Evolutionary conservation across 2,888 invertebrate species (phyloP), one percentile per base, ranked within the genome.

Genomic region (Agonopterix subpropinquella): DNA sequence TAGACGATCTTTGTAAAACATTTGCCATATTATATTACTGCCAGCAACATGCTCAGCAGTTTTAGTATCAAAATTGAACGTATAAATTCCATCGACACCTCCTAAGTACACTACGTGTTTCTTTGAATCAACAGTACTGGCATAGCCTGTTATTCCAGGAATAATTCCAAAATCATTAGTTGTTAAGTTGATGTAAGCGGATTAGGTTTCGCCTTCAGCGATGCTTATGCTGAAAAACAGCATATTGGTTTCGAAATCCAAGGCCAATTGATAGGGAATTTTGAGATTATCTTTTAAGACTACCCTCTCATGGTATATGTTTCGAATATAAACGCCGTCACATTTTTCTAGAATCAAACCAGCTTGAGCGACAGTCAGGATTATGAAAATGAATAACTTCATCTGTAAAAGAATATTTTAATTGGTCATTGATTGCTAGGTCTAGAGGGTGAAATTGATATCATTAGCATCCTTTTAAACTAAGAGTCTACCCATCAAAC

Each of bases 1-100:
- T 0, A 85, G 52, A n/a, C 66, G 63, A 15, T 77, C 65, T 47
- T 73, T 76, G 50, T 62, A 77, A 48, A 81, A 84, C 61, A 86
- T 59, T 59, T 86, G 84, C 85, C 85, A 86, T 43, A 84, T 67
- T 44, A 66, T 82, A 4, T 58, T 53, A 0, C 63, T 69, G 0
- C 67, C 55, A n/a, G 57, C 42, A 4, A 73, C 4, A 43, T 66
- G 65, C 2, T 50, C 60, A 2, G 75, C 73, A 2, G 36, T 56
- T 48, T 75, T 75, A 5, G 65, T 60, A 1, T 63, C 53, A 36
- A 70, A 72, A 55, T 83, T 53, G 49, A 70, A 78, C 37, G 58
- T 63, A 47, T 81, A 82, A 3, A 85, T 54, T 1, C 83, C 85
- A 36, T 65, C 57, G 37, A 71, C 62, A 1, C 78, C 80, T 9